phyloP scores from a whole-genome alignment of 2,113 vertebrate species.

The Orthochromis indermauri region DNA sequence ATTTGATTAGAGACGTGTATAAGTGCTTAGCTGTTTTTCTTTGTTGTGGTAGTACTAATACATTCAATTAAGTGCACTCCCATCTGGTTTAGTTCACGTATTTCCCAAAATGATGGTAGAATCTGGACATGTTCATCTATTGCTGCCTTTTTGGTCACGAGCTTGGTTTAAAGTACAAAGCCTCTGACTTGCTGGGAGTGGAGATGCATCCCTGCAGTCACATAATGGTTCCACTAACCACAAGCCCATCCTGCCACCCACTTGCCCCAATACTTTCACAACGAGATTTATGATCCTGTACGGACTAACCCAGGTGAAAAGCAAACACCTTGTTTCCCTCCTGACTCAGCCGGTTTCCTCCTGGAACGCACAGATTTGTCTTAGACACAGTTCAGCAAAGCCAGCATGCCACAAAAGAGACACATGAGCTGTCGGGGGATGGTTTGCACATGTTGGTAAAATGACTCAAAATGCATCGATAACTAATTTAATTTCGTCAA shows the following conservation, averaged over 20 bases:
- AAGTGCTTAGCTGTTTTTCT: not conserved
- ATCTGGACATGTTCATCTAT: not conserved
- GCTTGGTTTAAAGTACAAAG: not conserved
- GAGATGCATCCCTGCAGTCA: not conserved
- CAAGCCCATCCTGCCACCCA: not conserved
- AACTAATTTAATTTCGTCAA: not conserved
- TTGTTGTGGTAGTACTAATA: not conserved
- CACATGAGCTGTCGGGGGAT: not conserved
- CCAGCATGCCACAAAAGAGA: not conserved
- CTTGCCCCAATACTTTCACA: slow-evolving; percentile 30
- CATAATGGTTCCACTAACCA: not conserved
- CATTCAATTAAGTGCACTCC: not conserved
- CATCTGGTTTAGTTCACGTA: not conserved
- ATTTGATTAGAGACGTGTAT: not conserved
- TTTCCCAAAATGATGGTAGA: not conserved
- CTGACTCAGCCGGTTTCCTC: slow-evolving; percentile 38
- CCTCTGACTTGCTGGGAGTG: not conserved
- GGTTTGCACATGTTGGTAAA: not conserved
- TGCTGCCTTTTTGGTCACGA: not conserved
- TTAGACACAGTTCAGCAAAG: not conserved
- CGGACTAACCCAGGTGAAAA: not conserved
- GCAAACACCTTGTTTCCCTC: slow-evolving; percentile 10
- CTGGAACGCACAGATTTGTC: slow-evolving; percentile 2
- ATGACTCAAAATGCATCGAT: not conserved
- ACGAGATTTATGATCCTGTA: slow-evolving; percentile 28